Percentiles rank a stretch among this genome's conserved stretches.
These are phyloP conservation scores for Bhutanitis thaidina DNA, from an alignment of 2,888 invertebrate species.

Conservation along the genomic window DNA sequence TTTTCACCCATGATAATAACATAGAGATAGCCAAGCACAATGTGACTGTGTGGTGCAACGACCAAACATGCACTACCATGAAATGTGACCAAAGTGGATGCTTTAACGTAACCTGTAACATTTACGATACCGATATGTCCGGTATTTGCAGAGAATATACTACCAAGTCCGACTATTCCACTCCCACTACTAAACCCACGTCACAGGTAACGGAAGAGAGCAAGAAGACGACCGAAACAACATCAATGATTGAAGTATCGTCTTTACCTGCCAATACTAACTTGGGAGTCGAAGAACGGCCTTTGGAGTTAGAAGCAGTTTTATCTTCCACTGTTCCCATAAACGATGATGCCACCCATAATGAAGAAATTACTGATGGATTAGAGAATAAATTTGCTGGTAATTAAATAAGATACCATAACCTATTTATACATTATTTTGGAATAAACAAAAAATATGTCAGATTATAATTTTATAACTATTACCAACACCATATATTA, in stretches of 20 bases:
- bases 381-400: background rate
- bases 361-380: constrained; percentile 2
- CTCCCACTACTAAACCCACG: constrained; percentile 27
- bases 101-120: constrained; percentile 61
- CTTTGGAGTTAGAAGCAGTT: constrained; percentile 53
- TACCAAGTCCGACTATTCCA: constrained; percentile 40
- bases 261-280: constrained; percentile 27
- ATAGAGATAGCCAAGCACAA: constrained; percentile 54
- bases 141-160: constrained; percentile 67
- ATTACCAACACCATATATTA: too few relatives aligned
- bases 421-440: too few relatives aligned
- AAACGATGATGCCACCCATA: constrained; percentile 18
- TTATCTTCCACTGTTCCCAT: constrained; percentile 52
- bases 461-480: too few relatives aligned
- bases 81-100: constrained; percentile 60
- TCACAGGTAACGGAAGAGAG: constrained; percentile 21
- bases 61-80: constrained; percentile 71
- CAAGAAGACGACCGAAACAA: constrained; percentile 23
- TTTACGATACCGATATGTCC: constrained; percentile 67
- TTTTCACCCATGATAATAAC: constrained; percentile 32
- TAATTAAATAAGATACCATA: background rate
- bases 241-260: constrained; percentile 9
- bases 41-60: constrained; percentile 68
- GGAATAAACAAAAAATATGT: too few relatives aligned
- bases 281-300: constrained; percentile 40